phyloP scores from a whole-genome alignment of 2,113 vertebrate genomes.

The Corythornis madagascariensis region DNA sequence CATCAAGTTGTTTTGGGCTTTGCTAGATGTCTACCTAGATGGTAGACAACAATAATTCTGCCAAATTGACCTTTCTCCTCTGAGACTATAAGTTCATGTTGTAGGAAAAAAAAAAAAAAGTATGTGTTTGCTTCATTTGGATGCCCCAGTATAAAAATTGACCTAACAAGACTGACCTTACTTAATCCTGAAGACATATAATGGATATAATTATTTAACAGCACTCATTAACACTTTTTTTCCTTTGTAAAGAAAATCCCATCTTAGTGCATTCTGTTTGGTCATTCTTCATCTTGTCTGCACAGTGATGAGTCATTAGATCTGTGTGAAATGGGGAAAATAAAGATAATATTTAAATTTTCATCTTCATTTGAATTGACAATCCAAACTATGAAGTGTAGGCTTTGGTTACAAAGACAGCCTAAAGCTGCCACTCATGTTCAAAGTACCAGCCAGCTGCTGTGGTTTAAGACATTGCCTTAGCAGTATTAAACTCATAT shows the following conservation, averaged over 20 bases:
- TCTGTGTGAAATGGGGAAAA: neutral
- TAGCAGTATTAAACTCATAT: neutral
- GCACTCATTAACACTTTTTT: neutral
- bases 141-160: neutral
- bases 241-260: neutral
- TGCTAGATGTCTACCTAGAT: neutral
- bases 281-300: neutral
- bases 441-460: neutral
- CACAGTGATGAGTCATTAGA: neutral
- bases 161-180: neutral
- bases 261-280: neutral
- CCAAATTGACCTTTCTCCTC: constrained; percentile 6
- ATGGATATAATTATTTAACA: neutral
- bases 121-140: neutral
- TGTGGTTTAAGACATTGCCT: neutral
- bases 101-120: neutral
- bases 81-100: neutral
- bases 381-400: neutral
- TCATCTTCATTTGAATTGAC: neutral
- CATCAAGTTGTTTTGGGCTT: neutral
- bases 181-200: neutral
- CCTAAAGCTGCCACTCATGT: neutral
- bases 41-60: neutral
- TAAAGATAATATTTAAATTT: constrained; percentile 6
- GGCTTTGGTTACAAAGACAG: neutral